Base-by-base conservation (phyloP, 2,797 vertebrate species). In the Syngnathus rostellatus region DNA sequence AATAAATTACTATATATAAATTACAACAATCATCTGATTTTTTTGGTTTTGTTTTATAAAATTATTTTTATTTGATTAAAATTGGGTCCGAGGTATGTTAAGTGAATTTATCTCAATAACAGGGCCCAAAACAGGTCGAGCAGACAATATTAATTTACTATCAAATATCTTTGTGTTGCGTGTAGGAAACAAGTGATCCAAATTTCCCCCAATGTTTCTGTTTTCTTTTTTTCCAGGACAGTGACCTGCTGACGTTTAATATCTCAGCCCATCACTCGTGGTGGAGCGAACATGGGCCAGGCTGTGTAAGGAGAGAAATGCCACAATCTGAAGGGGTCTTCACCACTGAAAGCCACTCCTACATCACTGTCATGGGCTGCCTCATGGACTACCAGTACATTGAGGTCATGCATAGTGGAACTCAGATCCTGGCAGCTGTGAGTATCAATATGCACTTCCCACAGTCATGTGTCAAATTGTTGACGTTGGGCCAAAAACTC, bases 261-360 rank as follows among this genome's bases (percentile, higher is more conserved):
- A 94, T 95, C 85, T 97, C 94, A 17, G 83, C 82, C 53, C 94
- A 97, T 77, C 91, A 88, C 10, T 95, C 95, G 0, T 96, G 95
- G 95, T 97, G 94, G 94, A 92, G 88, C 12, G 94, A 96, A 37
- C 94, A 95, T 0, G 93, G 94, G 1, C 95, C 90, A 0, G 94
- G 93, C 64, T 96, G 94, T 41, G 88, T 93, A 25, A 87, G 85
- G 62, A 85, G 88, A 73, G 93, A 94, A 82, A 89, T 90, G 48
- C 86, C 87, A 0, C 76, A 85, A 68, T 67, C 86, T 3, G 68
- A 89, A 0, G 90, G 90, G 60, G 74, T 91, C 65, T 86, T 82
- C 45, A 80, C 83, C 63, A 80, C 89, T 17, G 92, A 92, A 3
- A 86, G 84, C 79, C 94, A 93, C 66, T 93, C 93, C 73, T 94